These are phyloP conservation scores for Polypterus bichir DNA, from an alignment of 2,113 vertebrate genomes.

Conservation along the genomic window DNA sequence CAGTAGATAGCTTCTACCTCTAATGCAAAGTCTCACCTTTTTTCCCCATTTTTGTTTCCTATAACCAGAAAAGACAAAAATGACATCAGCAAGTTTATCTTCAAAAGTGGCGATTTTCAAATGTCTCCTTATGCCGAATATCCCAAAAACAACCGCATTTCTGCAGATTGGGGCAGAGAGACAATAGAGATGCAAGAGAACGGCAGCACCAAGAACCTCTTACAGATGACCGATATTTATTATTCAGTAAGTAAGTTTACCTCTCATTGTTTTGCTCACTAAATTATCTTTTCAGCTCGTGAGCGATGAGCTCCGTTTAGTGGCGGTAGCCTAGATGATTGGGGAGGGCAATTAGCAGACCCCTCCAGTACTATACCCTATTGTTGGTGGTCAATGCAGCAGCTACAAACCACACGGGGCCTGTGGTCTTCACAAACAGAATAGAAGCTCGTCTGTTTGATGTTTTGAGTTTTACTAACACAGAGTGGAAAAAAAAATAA, in stretches of 20 bases:
- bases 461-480: too few relatives aligned
- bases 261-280: background rate
- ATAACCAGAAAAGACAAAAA: conserved; percentile 83
- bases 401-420: too few relatives aligned
- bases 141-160: conserved; percentile 74
- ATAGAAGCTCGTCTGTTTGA: too few relatives aligned
- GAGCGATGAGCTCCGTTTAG: too few relatives aligned
- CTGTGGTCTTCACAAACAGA: too few relatives aligned
- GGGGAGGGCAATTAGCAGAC: too few relatives aligned
- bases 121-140: conserved; percentile 91
- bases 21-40: background rate
- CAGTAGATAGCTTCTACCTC: too few relatives aligned
- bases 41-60: conserved; percentile 18
- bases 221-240: conserved; percentile 93
- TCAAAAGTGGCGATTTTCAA: conserved; percentile 91
- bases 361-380: too few relatives aligned
- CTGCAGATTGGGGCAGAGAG: conserved; percentile 87
- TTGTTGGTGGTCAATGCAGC: too few relatives aligned
- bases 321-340: too few relatives aligned
- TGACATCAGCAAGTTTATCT: conserved; percentile 96
- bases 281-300: too few relatives aligned
- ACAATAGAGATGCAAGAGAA: conserved; percentile 98
- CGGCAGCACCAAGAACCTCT: conserved; percentile 93
- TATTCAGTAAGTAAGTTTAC: conserved; percentile 64
- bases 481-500: too few relatives aligned